These are phyloP conservation scores for Noctilio leporinus DNA, from an alignment of 2,113 vertebrate genomes.

Conservation along the genomic window DNA sequence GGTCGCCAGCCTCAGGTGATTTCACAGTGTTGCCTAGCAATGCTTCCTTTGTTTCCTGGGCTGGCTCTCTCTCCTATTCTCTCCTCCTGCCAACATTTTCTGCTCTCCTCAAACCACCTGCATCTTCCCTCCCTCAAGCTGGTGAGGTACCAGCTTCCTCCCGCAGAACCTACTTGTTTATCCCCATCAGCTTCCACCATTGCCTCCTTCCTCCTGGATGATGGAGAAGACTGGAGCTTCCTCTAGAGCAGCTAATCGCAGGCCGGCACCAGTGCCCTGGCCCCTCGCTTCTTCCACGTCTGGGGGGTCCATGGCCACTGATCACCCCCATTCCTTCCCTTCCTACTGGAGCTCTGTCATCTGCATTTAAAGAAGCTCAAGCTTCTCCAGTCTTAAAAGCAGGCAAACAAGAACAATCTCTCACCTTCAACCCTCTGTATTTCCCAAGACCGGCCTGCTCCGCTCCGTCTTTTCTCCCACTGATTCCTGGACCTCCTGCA, in stretches of 20 bases:
- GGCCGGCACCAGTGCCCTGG: accelerated
- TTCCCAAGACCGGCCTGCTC: neutral
- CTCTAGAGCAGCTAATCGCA: neutral
- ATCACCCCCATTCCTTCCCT: neutral
- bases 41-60: neutral
- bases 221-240: neutral
- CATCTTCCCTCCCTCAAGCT: neutral
- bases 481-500: neutral
- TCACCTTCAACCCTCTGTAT: neutral
- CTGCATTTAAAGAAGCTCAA: neutral
- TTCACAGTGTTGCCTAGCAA: neutral
- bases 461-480: neutral
- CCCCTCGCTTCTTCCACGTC: neutral
- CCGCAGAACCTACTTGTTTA: accelerated
- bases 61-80: neutral
- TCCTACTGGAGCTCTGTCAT: neutral
- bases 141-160: accelerated
- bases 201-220: neutral
- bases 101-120: neutral
- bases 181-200: neutral
- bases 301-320: accelerated
- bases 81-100: neutral
- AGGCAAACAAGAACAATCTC: neutral
- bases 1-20: neutral
- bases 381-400: neutral